phyloP scores from a whole-genome alignment of 2,888 invertebrate genomes.

The Acleris sparsana region DNA sequence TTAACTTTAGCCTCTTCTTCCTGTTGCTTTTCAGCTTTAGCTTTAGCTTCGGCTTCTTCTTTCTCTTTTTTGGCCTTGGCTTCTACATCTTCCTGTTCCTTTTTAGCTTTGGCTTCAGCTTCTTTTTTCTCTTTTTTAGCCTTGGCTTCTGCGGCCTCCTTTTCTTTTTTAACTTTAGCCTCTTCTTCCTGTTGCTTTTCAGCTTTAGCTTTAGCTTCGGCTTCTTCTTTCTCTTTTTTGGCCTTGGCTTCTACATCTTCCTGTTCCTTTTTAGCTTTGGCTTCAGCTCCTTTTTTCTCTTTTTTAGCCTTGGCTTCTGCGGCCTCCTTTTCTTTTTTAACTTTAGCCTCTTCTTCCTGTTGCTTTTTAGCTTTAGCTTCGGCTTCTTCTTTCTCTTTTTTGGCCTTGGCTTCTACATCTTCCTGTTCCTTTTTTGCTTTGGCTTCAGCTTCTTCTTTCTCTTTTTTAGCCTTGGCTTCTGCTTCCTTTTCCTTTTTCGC shows the following conservation, averaged over 20 bases:
- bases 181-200: conserved; percentile 11
- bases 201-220: conserved; percentile 39
- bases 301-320: conserved; percentile 36
- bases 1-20: conserved; percentile 28
- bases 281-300: too few relatives aligned
- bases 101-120: conserved; percentile 30
- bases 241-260: conserved; percentile 20
- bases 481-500: conserved; percentile 8
- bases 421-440: conserved; percentile 34
- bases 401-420: conserved; percentile 19
- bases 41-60: background rate
- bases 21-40: conserved; percentile 17
- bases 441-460: conserved; percentile 1
- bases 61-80: too few relatives aligned
- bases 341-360: conserved; percentile 13
- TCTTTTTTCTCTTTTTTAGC: conserved; percentile 33
- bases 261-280: conserved; percentile 6
- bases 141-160: conserved; percentile 33
- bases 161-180: conserved; percentile 10
- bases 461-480: conserved; percentile 12
- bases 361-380: too few relatives aligned
- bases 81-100: conserved; percentile 14
- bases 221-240: conserved; percentile 39
- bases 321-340: conserved; percentile 37
- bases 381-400: too few relatives aligned